phyloP scores from a whole-genome alignment of 2,797 vertebrate genomes.

The Champsocephalus esox region DNA sequence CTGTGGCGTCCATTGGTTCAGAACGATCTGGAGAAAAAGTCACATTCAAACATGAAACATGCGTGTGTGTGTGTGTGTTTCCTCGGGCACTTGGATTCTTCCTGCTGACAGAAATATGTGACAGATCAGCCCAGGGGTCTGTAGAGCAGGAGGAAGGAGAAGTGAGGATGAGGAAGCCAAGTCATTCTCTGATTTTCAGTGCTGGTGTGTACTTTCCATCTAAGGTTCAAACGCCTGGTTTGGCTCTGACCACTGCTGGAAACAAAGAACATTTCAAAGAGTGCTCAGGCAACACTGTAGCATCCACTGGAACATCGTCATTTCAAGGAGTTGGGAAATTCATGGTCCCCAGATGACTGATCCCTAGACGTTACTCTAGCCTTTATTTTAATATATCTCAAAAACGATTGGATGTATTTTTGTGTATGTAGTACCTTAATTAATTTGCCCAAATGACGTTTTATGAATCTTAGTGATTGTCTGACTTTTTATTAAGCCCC shows the following conservation, averaged over 20 bases:
- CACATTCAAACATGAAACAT: background rate
- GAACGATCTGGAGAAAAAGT: background rate
- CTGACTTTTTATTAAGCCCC: too few species aligned
- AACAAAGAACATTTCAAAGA: slow-evolving; percentile 29
- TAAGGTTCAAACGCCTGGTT: slow-evolving; percentile 31
- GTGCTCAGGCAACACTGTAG: background rate
- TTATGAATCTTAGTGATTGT: too few species aligned
- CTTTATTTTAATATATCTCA: background rate
- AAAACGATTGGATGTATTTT: background rate
- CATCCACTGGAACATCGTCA: background rate
- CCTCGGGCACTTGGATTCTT: background rate
- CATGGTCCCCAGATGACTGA: background rate
- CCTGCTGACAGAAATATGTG: slow-evolving; percentile 43
- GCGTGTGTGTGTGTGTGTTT: background rate
- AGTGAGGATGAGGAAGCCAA: slow-evolving; percentile 24
- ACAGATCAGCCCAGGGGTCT: slow-evolving; percentile 34
- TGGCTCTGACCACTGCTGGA: slow-evolving; percentile 41
- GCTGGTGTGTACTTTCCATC: slow-evolving; percentile 49
- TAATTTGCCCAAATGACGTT: too few species aligned
- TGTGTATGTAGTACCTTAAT: too few species aligned
- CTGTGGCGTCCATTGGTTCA: background rate
- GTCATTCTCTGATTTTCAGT: slow-evolving; percentile 29
- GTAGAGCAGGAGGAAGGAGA: slow-evolving; percentile 17
- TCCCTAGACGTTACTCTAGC: background rate
- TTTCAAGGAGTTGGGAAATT: too few species aligned